phyloP scores from a whole-genome alignment of 35 echinoderm and acorn worm genomes.

The Lytechinus variegatus region DNA sequence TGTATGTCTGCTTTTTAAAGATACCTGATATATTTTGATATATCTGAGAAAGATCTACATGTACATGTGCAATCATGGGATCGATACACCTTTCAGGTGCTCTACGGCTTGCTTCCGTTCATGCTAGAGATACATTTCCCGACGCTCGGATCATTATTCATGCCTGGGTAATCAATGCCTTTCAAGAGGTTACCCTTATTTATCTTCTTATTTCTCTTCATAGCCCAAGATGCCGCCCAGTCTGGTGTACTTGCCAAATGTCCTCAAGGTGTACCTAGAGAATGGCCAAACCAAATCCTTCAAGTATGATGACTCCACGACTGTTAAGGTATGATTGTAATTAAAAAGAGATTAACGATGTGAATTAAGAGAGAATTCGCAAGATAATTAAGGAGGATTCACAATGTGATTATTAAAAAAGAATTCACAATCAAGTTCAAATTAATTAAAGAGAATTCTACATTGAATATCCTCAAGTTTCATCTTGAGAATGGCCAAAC shows the following conservation, averaged over 20 bases:
- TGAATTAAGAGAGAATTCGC: too few relatives aligned
- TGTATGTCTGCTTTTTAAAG: too few relatives aligned
- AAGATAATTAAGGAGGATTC: too few relatives aligned
- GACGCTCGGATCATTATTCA: not conserved
- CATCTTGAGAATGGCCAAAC: slow-evolving; percentile 97
- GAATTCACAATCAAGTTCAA: too few relatives aligned
- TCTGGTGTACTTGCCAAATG: slow-evolving; percentile 91
- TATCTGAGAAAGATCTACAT: not conserved
- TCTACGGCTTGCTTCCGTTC: too few relatives aligned
- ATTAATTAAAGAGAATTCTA: too few relatives aligned
- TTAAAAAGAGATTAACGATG: too few relatives aligned
- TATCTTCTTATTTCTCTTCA: slow-evolving; percentile 36
- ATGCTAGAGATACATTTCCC: too few relatives aligned
- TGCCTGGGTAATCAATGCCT: not conserved
- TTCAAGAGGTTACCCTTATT: not conserved
- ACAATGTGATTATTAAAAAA: too few relatives aligned
- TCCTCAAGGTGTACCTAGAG: slow-evolving; percentile 97
- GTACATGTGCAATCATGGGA: not conserved
- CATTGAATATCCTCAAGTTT: slow-evolving; percentile 83
- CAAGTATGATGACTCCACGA: slow-evolving; percentile 93
- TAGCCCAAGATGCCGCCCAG: slow-evolving; percentile 81
- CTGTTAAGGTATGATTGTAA: slow-evolving; percentile 82
- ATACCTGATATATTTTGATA: too few relatives aligned
- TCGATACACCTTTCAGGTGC: too few relatives aligned
- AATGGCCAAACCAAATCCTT: slow-evolving; percentile 99